phyloP scores from a whole-genome alignment of 2,113 vertebrate genomes.

The Upupa epops region DNA sequence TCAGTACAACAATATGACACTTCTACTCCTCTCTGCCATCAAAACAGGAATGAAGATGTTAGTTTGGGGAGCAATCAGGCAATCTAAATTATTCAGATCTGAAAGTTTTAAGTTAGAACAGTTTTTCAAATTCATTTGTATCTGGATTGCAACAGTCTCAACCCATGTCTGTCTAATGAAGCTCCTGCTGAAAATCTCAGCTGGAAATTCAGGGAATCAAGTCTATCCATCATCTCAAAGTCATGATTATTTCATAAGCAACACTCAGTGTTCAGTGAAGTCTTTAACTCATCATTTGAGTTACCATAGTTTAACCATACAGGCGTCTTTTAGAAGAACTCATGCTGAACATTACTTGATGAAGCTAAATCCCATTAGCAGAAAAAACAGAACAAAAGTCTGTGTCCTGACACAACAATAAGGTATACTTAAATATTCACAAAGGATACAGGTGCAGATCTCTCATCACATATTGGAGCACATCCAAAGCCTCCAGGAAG shows the following conservation, averaged over 20 bases:
- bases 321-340: constrained; percentile 71
- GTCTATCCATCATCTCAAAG: constrained; percentile 67
- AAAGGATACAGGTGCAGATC: constrained; percentile 32
- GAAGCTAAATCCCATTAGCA: constrained; percentile 70
- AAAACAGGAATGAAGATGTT: constrained; percentile 70
- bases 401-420: constrained; percentile 22
- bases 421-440: constrained; percentile 45
- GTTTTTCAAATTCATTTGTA: constrained; percentile 70
- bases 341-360: constrained; percentile 62
- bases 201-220: constrained; percentile 75
- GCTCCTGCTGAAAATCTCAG: constrained; percentile 76
- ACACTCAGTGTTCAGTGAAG: constrained; percentile 73
- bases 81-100: constrained; percentile 71
- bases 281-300: constrained; percentile 74
- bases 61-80: constrained; percentile 54
- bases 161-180: constrained; percentile 73
- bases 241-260: constrained; percentile 83
- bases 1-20: constrained; percentile 2
- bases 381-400: constrained; percentile 46
- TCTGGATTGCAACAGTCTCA: constrained; percentile 61
- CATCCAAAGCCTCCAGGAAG: constrained; percentile 44
- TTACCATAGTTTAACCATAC: constrained; percentile 67
- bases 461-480: constrained; percentile 2
- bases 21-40: constrained; percentile 33
- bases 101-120: constrained; percentile 65